Base-by-base conservation (phyloP, 2,888 invertebrate species). In the Drosophila meridionalis region DNA sequence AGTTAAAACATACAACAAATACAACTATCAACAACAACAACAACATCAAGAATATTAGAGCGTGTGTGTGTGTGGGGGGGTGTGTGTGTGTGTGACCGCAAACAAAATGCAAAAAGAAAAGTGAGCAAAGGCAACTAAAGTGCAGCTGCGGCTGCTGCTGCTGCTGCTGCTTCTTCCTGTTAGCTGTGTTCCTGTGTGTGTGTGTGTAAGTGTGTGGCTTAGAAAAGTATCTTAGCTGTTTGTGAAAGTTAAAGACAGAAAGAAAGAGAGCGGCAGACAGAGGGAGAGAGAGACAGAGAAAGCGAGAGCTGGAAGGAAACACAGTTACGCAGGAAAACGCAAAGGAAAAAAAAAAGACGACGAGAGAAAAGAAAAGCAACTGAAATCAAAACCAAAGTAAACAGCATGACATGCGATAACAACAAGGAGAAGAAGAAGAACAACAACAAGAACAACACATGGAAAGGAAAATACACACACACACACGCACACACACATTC, bases 321-420 rank as follows among this genome's bases (percentile, higher is more conserved):
- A 72, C 65, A 72, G 80, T 69, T 76, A 72, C 78, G 73, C 84
- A 81, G 78, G 69, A 71, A 81, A 82, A 78, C 70, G 59, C 74
- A 82, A 60, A 50, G 56, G 56, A 32, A 30, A 42, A 30, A 40
- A 30, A 40, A 40, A 26, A 28, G 3, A 28, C 45, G 38, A 40
- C 12, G 11, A 53, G 60, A 28, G 28, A 59, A 59, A 58, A 68
- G 52, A 52, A 55, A 47, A 68, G 56, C 40, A 79, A 70, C 63
- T 75, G 62, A 81, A 78, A 83, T 66, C 73, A 87, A 89, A 81
- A 72, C 64, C 84, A 81, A 89, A 84, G 79, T 87, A 84, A 84
- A 89, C 77, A 87, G 63, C 73, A 62, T 87, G 85, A 78, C 84
- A 84, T 84, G 84, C 84, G 89, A 84, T 48, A 69, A 89, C 83